Evolutionary conservation across 2,797 vertebrate species (phyloP).

Genomic region (Tapera naevia): DNA sequence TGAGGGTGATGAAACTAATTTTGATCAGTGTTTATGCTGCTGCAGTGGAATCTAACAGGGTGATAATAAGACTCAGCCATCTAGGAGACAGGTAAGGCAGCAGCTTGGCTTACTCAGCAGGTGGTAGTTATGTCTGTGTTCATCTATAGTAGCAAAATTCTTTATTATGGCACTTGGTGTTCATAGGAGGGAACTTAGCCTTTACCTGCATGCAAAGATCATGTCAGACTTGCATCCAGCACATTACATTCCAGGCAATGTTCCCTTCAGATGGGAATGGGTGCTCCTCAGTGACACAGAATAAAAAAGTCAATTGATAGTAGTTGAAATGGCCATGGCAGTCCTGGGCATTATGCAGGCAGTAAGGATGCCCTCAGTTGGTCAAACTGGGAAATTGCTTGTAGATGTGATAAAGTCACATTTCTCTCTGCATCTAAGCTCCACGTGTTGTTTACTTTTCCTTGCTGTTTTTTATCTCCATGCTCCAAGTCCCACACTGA

Average conservation of each 20-base stretch:
- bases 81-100: background rate
- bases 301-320: background rate
- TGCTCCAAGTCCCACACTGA: background rate
- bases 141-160: background rate
- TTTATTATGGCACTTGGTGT: background rate
- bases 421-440: background rate
- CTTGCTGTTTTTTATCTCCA: background rate
- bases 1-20: background rate
- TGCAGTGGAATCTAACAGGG: background rate
- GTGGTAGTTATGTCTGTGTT: background rate
- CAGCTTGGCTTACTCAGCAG: background rate
- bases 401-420: background rate
- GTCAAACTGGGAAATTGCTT: background rate
- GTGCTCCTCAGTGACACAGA: fast-evolving
- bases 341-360: background rate
- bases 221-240: background rate
- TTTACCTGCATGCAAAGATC: background rate
- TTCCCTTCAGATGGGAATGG: background rate
- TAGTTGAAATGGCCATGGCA: background rate
- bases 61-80: background rate
- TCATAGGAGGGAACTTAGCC: background rate
- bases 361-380: background rate
- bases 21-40: background rate
- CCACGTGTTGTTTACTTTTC: background rate
- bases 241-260: background rate